Base-by-base conservation (phyloP, 2,888 invertebrate genomes). In the Tiphia femorata region DNA sequence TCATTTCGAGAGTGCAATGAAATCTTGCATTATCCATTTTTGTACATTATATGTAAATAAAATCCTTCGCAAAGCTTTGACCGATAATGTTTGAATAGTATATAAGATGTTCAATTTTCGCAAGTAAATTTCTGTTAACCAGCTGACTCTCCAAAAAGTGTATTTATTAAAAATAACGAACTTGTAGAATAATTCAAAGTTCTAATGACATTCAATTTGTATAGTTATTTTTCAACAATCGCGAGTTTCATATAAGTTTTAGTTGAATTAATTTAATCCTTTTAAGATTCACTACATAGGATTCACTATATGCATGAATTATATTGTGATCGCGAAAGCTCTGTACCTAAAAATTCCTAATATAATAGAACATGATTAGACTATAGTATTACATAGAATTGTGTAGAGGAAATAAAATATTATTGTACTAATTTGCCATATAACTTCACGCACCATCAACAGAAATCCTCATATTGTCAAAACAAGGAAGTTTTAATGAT, bases 1-100 rank as follows among this genome's bases (percentile, higher is more conserved):
- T 67, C 64, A 66, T 67, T 56, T 65, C 62, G 62, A 79, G 73
- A 75, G 71, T 75, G 68, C n/a, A n/a, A n/a, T n/a, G n/a, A n/a
- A n/a, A n/a, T n/a, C n/a, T n/a, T n/a, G n/a, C n/a, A n/a, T n/a
- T n/a, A n/a, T n/a, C n/a, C n/a, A n/a, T n/a, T n/a, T n/a, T n/a
- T n/a, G n/a, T n/a, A n/a, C n/a, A n/a, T n/a, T 75, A 77, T 73
- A 73, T 79, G 78, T 79, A 79, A 73, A 79, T 79, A 79, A 66
- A 54, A 69, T 64, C 53, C 46, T 55, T 58, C 49, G 42, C 51
- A 62, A 67, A 57, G 47, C 58, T 59, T 65, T 47, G 42, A 35
- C 49, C 57, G 53, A 56, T 49, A 47, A 55, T 59, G n/a, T n/a
- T n/a, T n/a, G n/a, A 68, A 43, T 52, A 33, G 33, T 33, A 7